phyloP scores from a whole-genome alignment of 2,888 invertebrate species.

The Villa cingulata region DNA sequence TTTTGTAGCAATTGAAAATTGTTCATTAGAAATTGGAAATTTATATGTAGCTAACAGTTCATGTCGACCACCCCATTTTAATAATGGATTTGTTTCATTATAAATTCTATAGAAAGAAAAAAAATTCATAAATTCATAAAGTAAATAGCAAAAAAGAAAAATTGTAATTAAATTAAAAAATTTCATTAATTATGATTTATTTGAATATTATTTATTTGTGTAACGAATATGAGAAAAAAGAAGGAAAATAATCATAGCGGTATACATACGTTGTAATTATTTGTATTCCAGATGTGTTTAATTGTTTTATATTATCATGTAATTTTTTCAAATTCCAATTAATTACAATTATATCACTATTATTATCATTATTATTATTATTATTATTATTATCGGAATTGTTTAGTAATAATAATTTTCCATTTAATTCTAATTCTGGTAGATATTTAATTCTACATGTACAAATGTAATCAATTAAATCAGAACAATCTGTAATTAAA shows the following conservation, averaged over 20 bases:
- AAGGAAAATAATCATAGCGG: too few species aligned
- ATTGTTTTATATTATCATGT: conserved; percentile 8
- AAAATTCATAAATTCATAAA: too few species aligned
- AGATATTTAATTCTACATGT: conserved; percentile 21
- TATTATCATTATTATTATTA: too few species aligned
- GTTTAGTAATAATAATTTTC: conserved; percentile 19
- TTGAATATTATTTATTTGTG: too few species aligned
- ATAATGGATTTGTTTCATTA: conserved; percentile 25
- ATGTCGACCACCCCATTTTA: conserved; percentile 26
- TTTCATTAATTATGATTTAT: too few species aligned
- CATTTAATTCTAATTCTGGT: conserved; percentile 20
- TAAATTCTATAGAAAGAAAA: conserved; percentile 19
- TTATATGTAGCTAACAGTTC: neutral
- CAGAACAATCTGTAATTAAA: conserved; percentile 22
- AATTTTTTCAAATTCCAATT: neutral
- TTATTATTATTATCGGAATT: too few species aligned
- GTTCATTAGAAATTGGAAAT: neutral
- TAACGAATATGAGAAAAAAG: neutral
- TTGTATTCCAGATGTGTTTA: conserved; percentile 15
- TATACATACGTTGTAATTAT: neutral
- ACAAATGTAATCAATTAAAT: conserved; percentile 18
- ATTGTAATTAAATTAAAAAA: too few species aligned
- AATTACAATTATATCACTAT: neutral
- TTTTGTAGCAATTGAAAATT: neutral
- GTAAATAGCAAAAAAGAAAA: too few species aligned